Percentiles rank a stretch among this genome's conserved stretches.
Evolutionary conservation across 2,888 invertebrate species (phyloP).

Genomic region (Microplitis manilae): DNA sequence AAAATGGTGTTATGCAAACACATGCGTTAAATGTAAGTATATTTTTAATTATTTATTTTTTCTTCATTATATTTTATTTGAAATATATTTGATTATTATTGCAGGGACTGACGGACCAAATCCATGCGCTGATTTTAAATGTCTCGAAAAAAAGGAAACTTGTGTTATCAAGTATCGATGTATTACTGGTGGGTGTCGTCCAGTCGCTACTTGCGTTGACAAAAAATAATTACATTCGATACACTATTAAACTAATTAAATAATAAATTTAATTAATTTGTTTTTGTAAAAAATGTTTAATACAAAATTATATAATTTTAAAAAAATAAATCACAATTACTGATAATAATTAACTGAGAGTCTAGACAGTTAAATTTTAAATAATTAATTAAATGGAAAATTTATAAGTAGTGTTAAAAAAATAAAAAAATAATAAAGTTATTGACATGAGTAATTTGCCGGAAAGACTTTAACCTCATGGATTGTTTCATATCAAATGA

Average conservation of each 20-base stretch:
- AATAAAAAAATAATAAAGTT: neutral
- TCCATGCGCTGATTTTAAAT: neutral
- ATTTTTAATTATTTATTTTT: neutral
- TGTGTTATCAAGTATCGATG: neutral
- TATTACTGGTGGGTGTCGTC: neutral
- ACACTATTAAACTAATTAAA: too few relatives aligned
- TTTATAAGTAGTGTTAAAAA: neutral
- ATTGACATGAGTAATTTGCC: constrained; percentile 13
- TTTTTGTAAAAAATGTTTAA: too few relatives aligned
- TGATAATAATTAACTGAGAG: neutral
- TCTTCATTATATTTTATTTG: neutral
- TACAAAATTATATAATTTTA: too few relatives aligned
- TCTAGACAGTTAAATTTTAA: neutral
- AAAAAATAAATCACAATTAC: neutral
- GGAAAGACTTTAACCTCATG: constrained; percentile 40
- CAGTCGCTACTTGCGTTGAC: neutral
- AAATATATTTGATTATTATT: neutral
- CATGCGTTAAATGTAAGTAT: neutral
- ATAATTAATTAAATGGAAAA: neutral
- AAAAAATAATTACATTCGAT: neutral
- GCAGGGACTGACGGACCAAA: neutral
- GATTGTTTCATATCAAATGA: constrained; percentile 26
- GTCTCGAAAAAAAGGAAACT: neutral
- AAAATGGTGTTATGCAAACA: neutral
- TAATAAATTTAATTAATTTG: too few relatives aligned